A percentile compares a stretch with the other conserved stretches of the same genome.
phyloP scores from a whole-genome alignment of 2,113 vertebrate genomes.

The Nanorana parkeri region DNA sequence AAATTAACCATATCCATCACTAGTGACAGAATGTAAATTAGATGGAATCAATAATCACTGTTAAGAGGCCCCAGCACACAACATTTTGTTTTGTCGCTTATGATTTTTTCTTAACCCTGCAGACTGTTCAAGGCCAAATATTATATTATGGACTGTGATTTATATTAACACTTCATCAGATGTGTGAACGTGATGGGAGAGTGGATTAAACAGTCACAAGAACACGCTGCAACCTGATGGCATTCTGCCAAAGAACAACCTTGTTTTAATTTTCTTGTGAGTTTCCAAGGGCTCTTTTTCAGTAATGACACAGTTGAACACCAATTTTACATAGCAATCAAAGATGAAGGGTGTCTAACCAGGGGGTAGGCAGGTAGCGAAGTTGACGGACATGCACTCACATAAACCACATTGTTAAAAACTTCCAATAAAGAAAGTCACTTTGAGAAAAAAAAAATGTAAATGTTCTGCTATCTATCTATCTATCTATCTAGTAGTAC shows the following conservation, averaged over 20 bases:
- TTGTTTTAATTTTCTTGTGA: constrained; percentile 19
- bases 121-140: constrained; percentile 29
- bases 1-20: constrained; percentile 77
- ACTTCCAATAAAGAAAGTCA: constrained; percentile 16
- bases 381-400: constrained; percentile 22
- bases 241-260: constrained; percentile 7
- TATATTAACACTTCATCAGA: constrained; percentile 42
- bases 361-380: constrained; percentile 4
- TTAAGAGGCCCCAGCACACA: constrained; percentile 56
- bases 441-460: not conserved
- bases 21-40: constrained; percentile 66
- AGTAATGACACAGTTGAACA: not conserved
- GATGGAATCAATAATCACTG: constrained; percentile 62
- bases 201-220: constrained; percentile 25
- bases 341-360: constrained; percentile 7
- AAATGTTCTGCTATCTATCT: no score
- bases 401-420: constrained; percentile 9
- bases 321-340: constrained; percentile 1
- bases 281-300: not conserved
- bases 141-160: constrained; percentile 40
- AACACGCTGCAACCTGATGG: constrained; percentile 4
- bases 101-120: constrained; percentile 8
- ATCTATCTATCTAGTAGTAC: no score
- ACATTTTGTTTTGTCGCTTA: constrained; percentile 53
- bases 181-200: not conserved